phyloP scores from a whole-genome alignment of 2,888 invertebrate genomes.

The Psylliodes chrysocephalus region DNA sequence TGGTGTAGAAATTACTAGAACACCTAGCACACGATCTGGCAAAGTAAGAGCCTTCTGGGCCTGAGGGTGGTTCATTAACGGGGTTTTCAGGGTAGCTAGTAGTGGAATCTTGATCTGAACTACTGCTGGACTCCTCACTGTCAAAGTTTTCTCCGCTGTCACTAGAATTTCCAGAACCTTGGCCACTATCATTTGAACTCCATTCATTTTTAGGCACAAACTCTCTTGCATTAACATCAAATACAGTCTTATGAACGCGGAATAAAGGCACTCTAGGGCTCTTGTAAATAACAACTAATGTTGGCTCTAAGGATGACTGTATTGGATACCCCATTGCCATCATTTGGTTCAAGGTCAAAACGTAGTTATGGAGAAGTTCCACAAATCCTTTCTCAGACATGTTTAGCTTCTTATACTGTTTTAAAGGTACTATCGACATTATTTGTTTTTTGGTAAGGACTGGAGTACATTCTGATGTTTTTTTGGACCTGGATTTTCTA shows the following conservation, averaged over 20 bases:
- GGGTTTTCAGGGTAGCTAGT: constrained; percentile 13
- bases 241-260: constrained; percentile 45
- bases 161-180: constrained; percentile 66
- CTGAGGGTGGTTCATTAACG: constrained; percentile 20
- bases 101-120: constrained; percentile 55
- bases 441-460: constrained; percentile 21
- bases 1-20: constrained; percentile 44
- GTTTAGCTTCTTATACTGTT: constrained; percentile 62
- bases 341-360: constrained; percentile 72
- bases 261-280: constrained; percentile 9
- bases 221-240: constrained; percentile 76
- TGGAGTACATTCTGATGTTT: constrained; percentile 16
- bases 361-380: constrained; percentile 70
- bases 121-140: constrained; percentile 68
- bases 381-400: constrained; percentile 68
- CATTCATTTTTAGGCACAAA: constrained; percentile 68
- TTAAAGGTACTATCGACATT: constrained; percentile 58
- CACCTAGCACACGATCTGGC: constrained; percentile 45
- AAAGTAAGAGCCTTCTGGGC: constrained; percentile 8
- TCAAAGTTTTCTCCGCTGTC: constrained; percentile 52
- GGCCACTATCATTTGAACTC: constrained; percentile 48
- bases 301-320: constrained; percentile 64
- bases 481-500: constrained; percentile 37
- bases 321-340: constrained; percentile 78
- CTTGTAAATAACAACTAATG: constrained; percentile 20